Evolutionary conservation across 2,113 vertebrate genomes (phyloP), one percentile per base, ranked within the genome.

Genomic region (Nannobrachium achirus): DNA sequence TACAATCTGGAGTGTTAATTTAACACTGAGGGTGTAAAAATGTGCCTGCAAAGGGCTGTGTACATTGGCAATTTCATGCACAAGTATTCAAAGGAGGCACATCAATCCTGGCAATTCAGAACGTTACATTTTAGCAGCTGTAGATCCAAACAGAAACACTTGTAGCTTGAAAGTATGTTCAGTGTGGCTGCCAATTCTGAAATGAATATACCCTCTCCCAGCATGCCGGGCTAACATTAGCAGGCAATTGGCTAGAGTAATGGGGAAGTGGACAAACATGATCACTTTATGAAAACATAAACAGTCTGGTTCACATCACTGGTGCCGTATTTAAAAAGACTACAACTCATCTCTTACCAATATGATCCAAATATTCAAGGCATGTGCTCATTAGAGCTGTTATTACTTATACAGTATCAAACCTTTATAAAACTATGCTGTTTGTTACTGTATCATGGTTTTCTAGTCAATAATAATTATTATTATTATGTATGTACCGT

Each of bases 161-260:
- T 67, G 10, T 68, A 69, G 75, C 81, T 79, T 86, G 71, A 88
- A 33, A 89, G 88, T 78, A 85, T 77, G 80, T 70, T 83, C 63
- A 58, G 69, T 66, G 63, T 63, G 13, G 60, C 73, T 87, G 86
- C 86, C 89, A 88, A 81, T 86, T 89, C 50, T 61, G 84, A 86
- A 88, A 89, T 88, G 76, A 89, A 83, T 79, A 83, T 79, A 83
- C 78, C 68, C 81, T 69, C 86, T 86, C 79, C 66, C 52, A 72
- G 63, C 51, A 71, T 85, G 82, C 73, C 63, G 75, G 64, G 82
- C 64, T 50, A 63, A 76, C 75, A 83, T 85, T 80, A 77, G 68
- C 73, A 70, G 56, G 81, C 73, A 76, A 86, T 67, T 86, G 77
- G 74, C 66, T 75, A 42, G 57, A 81, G 68, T 76, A 70, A 76